Evolutionary conservation across 1,140 invertebrate species (phyloP).

Genomic region (Sycophaga agraensis): DNA sequence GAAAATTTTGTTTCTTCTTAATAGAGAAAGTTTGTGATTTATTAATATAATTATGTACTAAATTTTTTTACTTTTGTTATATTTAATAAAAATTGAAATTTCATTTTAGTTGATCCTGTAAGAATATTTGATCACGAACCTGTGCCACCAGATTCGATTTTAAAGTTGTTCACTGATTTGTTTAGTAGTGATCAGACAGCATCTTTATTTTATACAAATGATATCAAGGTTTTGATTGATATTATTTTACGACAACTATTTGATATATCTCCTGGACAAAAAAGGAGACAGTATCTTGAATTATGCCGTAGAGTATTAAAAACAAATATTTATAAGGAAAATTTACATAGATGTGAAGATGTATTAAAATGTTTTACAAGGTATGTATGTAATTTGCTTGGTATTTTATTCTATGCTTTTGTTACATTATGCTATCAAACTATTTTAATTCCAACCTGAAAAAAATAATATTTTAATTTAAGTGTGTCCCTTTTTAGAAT

Average conservation of each 20-base stretch:
- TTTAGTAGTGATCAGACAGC: constrained; percentile 77
- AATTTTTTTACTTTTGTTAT: background rate
- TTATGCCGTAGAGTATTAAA: constrained; percentile 75
- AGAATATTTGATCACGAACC: constrained; percentile 79
- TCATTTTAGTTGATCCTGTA: constrained; percentile 78
- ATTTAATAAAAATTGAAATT: background rate
- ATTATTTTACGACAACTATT: constrained; percentile 86
- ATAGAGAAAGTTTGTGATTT: constrained; percentile 76
- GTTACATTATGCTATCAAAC: background rate
- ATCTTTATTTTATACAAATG: constrained; percentile 88
- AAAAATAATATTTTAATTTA: background rate
- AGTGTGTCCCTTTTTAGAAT: constrained; percentile 67
- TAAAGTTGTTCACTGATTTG: constrained; percentile 85
- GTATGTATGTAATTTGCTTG: constrained; percentile 28
- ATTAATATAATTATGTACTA: background rate
- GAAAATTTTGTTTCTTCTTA: constrained; percentile 82
- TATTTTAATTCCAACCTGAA: constrained; percentile 1
- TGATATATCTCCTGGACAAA: constrained; percentile 84
- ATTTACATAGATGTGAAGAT: constrained; percentile 74
- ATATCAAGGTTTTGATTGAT: constrained; percentile 88
- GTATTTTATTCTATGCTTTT: background rate
- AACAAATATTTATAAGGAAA: constrained; percentile 74
- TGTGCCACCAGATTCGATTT: constrained; percentile 77
- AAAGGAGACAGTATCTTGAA: constrained; percentile 73
- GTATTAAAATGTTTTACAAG: constrained; percentile 76